These are phyloP conservation scores for Gambelia wislizenii DNA, from an alignment of 2,797 vertebrate species.

Conservation along the genomic window DNA sequence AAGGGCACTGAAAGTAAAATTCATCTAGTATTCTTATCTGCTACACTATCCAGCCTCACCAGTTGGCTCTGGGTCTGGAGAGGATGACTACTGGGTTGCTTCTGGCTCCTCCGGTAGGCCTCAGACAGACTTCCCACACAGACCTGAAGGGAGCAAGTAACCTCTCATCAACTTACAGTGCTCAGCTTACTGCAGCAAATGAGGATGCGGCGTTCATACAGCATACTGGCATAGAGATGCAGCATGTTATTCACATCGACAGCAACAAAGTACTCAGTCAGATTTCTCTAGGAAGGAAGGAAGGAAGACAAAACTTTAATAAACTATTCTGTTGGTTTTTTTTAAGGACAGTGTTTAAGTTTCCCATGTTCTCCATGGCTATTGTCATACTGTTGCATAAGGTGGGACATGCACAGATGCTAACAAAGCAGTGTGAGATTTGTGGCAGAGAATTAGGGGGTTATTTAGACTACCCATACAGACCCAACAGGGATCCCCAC, in stretches of 20 bases:
- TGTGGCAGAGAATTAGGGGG: background rate
- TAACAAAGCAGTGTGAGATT: too few species aligned
- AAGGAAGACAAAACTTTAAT: slow-evolving; percentile 47
- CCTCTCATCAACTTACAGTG: slow-evolving; percentile 87
- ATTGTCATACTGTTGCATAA: background rate
- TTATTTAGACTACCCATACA: too few species aligned
- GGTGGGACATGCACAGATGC: background rate
- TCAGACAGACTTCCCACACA: background rate
- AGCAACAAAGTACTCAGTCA: slow-evolving; percentile 98
- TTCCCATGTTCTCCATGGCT: background rate
- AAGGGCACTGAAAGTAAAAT: background rate
- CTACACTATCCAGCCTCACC: too few species aligned
- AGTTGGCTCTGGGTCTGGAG: too few species aligned
- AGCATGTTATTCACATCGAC: slow-evolving; percentile 99
- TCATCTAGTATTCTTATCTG: too few species aligned
- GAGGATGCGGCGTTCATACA: slow-evolving; percentile 95
- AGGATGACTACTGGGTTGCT: background rate
- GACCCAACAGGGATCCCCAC: too few species aligned
- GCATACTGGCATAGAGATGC: slow-evolving; percentile 97
- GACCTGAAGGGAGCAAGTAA: background rate
- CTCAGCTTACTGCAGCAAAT: slow-evolving; percentile 97
- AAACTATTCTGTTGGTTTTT: background rate
- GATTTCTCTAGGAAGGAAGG: slow-evolving; percentile 90
- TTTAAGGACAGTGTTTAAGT: too few species aligned
- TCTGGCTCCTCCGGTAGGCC: background rate